These are phyloP conservation scores for Lepisosteus osseus DNA, from an alignment of 2,113 vertebrate genomes.

Conservation along the genomic window DNA sequence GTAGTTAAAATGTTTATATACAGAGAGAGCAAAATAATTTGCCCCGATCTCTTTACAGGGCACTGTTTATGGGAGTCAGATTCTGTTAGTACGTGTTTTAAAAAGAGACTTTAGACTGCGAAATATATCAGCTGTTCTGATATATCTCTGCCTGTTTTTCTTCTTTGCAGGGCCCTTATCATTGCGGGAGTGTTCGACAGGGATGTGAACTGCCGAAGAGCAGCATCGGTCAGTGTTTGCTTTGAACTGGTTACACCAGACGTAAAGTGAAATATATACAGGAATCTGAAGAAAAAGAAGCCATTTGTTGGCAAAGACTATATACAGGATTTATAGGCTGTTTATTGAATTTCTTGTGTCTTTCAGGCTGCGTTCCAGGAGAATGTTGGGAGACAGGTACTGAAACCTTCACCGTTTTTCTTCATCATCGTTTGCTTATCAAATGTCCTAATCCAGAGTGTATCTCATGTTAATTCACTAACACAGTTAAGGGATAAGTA, in stretches of 20 bases:
- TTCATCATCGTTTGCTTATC: too few relatives aligned
- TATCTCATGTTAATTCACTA: too few relatives aligned
- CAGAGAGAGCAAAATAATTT: too few relatives aligned
- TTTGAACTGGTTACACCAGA: background rate
- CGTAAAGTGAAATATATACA: too few relatives aligned
- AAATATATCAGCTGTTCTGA: background rate
- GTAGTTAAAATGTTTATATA: too few relatives aligned
- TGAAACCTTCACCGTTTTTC: conserved; percentile 13
- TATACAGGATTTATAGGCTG: background rate
- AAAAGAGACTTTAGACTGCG: too few relatives aligned
- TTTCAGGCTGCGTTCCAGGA: conserved; percentile 96
- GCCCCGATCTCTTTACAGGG: too few relatives aligned
- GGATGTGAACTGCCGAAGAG: conserved; percentile 81
- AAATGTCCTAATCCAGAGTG: too few relatives aligned
- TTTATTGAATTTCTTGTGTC: conserved; percentile 47
- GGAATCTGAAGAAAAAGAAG: background rate
- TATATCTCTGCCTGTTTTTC: background rate
- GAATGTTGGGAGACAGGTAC: conserved; percentile 98
- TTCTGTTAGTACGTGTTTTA: too few relatives aligned
- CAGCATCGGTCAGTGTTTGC: conserved; percentile 79
- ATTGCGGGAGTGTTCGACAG: conserved; percentile 82
- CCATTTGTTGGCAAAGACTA: too few relatives aligned
- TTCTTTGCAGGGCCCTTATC: conserved; percentile 70
- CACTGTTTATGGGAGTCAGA: too few relatives aligned
- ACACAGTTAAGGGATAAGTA: too few relatives aligned